These are phyloP conservation scores for Sus cebifrons DNA, from an alignment of 2,797 vertebrate species.

Conservation along the genomic window DNA sequence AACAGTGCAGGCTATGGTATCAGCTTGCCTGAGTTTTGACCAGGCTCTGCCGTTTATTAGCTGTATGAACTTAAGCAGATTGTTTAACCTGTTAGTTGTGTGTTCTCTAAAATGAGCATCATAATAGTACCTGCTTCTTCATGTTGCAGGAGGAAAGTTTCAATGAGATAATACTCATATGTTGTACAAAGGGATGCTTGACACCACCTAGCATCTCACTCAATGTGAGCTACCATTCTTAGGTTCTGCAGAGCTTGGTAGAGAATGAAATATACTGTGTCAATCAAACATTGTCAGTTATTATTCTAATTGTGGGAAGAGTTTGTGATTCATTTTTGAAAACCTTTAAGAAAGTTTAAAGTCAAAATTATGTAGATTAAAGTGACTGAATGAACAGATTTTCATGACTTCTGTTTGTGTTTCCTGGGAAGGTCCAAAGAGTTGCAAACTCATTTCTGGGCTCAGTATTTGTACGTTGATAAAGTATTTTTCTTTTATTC, in stretches of 20 bases:
- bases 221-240: neutral
- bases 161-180: neutral
- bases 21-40: neutral
- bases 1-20: accelerated
- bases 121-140: neutral
- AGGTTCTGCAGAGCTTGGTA: neutral
- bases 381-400: neutral
- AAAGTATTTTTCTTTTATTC: slow-evolving; percentile 27
- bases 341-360: neutral
- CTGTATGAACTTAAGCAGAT: neutral
- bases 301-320: neutral
- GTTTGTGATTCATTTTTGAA: slow-evolving; percentile 54
- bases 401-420: neutral
- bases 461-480: neutral
- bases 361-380: neutral
- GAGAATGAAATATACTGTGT: neutral
- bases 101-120: neutral
- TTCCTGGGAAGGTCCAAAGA: slow-evolving; percentile 28
- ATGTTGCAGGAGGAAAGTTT: neutral
- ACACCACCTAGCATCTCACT: neutral
- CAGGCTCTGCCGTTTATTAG: neutral
- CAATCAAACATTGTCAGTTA: neutral
- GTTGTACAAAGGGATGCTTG: neutral
- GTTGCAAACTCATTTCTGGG: neutral
- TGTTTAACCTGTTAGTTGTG: neutral